Evolutionary conservation across 2,888 invertebrate species (phyloP), one percentile per base, ranked within the genome.

Genomic region (Nebria salina): DNA sequence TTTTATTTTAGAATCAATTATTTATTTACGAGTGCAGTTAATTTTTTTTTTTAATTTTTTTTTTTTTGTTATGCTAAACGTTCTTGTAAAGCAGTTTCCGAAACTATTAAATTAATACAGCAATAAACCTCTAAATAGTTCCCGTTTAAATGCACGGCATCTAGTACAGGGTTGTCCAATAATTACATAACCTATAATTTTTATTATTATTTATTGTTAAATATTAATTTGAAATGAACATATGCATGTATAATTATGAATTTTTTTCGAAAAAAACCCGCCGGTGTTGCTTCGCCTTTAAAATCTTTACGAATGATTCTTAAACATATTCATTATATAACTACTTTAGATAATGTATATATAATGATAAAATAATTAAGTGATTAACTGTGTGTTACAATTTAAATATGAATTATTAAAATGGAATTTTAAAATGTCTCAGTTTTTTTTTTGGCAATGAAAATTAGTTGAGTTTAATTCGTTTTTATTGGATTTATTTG

Each of bases 81-180:
- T 64, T 75, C 43, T 75, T 54, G 43, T 54, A 75, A 75, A 75
- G 66, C 2, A 6, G 13, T 41, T 25, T 15, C 70, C 41, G 66
- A 66, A 76, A 41, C 76, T 76, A 76, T 76, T 76, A 76, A 26
- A 76, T 76, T 76, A 76, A 76, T 76, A 76, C 65, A 76, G 76
- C 65, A 76, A 76, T 76, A 76, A 76, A 66, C 65, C 34, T 66
- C 41, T 65, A 76, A 76, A 76, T 76, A 76, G 76, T 76, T 75
- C 65, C 65, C 75, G 75, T 75, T 76, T 76, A 66, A 42, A 7
- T 25, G 76, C 76, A 76, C 76, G 76, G 34, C 41, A 76, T 25
- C 34, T 5, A 26, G n/a, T 7, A 13, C 76, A 76, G 76, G 76
- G 76, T 26, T 76, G 76, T 76, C 65, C 76, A 76, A 76, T 25